phyloP scores from a whole-genome alignment of 2,113 vertebrate species.

The Abramis brama region DNA sequence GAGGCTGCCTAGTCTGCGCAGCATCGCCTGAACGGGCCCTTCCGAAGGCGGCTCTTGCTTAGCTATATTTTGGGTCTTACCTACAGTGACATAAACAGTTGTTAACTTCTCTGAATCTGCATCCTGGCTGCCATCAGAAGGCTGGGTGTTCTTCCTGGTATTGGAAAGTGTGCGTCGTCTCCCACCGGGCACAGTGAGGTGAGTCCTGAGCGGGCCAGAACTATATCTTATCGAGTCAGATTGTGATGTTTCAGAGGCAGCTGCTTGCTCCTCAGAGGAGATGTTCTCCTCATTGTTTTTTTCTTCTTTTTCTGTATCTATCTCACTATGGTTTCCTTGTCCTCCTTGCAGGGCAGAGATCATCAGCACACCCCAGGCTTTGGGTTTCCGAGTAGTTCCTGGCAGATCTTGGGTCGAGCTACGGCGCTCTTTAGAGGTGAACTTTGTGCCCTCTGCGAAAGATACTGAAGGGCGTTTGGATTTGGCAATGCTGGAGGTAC shows the following conservation, averaged over 20 bases:
- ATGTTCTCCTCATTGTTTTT: conserved; percentile 42
- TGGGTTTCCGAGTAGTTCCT: conserved; percentile 77
- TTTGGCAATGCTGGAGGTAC: conserved; percentile 94
- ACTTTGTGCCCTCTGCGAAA: conserved; percentile 94
- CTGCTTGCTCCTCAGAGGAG: conserved; percentile 48
- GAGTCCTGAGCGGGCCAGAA: conserved; percentile 48
- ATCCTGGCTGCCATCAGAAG: conserved; percentile 60
- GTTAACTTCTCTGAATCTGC: conserved; percentile 70
- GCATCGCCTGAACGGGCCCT: conserved; percentile 82
- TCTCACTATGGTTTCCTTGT: conserved; percentile 60
- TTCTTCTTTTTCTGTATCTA: conserved; percentile 60
- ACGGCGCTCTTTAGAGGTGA: conserved; percentile 76
- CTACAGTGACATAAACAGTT: conserved; percentile 88
- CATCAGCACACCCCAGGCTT: conserved; percentile 77
- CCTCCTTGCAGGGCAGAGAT: conserved; percentile 67
- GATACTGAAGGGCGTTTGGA: conserved; percentile 93
- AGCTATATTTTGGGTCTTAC: conserved; percentile 67
- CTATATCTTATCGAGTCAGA: conserved; percentile 62
- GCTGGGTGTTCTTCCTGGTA: conserved; percentile 74
- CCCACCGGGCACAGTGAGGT: conserved; percentile 59
- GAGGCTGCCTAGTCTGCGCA: conserved; percentile 85
- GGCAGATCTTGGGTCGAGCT: conserved; percentile 76
- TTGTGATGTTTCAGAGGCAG: not conserved
- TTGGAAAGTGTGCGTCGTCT: conserved; percentile 69
- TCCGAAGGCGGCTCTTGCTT: conserved; percentile 69